A percentile compares a stretch with the other conserved stretches of the same genome.
phyloP scores from a whole-genome alignment of 2,797 vertebrate species.

The Micropoecilia bifurca region DNA sequence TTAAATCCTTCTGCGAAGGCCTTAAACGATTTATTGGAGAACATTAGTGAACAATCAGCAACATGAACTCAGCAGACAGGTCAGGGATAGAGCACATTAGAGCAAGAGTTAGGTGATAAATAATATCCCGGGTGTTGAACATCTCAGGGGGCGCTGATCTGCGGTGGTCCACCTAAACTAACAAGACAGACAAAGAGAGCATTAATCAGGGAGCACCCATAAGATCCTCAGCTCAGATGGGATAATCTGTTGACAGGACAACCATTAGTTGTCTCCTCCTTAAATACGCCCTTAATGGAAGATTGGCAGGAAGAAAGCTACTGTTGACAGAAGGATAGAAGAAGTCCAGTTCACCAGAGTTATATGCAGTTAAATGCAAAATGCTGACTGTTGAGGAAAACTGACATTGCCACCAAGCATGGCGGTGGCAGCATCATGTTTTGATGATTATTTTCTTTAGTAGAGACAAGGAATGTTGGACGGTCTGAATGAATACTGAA shows the following conservation, averaged over 20 bases:
- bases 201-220: neutral
- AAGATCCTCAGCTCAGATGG: neutral
- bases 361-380: neutral
- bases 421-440: neutral
- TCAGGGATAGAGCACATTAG: neutral
- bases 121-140: neutral
- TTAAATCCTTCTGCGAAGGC: neutral
- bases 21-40: neutral
- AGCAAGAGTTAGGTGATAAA: neutral
- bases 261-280: neutral
- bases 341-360: neutral
- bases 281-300: neutral
- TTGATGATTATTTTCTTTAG: neutral
- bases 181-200: neutral
- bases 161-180: neutral
- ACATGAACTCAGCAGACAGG: neutral
- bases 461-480: neutral
- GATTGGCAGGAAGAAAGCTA: neutral
- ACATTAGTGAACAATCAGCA: neutral
- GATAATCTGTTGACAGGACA: neutral
- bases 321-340: neutral
- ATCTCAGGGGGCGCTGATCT: neutral
- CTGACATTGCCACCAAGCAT: neutral
- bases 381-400: neutral
- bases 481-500: neutral